Percentiles rank a stretch among this genome's conserved stretches.
Conservation (phyloP, 2,113 vertebrate species). For the Hyla sarda region DNA sequence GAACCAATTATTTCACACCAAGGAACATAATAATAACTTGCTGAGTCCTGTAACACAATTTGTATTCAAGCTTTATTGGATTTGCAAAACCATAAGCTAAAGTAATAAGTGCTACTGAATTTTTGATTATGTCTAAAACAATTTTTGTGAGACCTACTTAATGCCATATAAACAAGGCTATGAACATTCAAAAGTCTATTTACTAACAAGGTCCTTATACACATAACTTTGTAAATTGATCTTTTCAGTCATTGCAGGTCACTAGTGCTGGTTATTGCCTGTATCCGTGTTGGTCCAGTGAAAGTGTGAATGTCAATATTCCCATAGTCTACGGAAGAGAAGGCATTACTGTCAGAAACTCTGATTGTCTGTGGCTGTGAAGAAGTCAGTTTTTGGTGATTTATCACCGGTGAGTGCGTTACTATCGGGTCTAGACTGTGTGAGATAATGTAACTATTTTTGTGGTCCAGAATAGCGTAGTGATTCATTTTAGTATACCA, state of each 20-base stretch:
- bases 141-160: not conserved
- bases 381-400: too few relatives aligned
- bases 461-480: too few relatives aligned
- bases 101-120: conserved; percentile 11
- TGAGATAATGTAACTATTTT: too few relatives aligned
- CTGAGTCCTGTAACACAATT: conserved; percentile 13
- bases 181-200: not conserved
- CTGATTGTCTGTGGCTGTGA: too few relatives aligned
- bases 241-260: not conserved
- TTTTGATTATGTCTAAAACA: not conserved
- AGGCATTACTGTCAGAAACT: too few relatives aligned
- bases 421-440: too few relatives aligned
- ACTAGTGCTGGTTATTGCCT: not conserved
- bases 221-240: not conserved
- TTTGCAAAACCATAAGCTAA: conserved; percentile 10
- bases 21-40: conserved; percentile 9
- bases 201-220: not conserved
- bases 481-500: too few relatives aligned
- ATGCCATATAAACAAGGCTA: not conserved
- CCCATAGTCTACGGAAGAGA: too few relatives aligned
- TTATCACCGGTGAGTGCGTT: too few relatives aligned
- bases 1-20: conserved; percentile 17
- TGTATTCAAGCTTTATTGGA: conserved; percentile 19
- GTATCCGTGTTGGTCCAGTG: too few relatives aligned
- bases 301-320: too few relatives aligned